Conservation (phyloP, 2,113 vertebrate genomes). For the Philantomba maxwellii region DNA sequence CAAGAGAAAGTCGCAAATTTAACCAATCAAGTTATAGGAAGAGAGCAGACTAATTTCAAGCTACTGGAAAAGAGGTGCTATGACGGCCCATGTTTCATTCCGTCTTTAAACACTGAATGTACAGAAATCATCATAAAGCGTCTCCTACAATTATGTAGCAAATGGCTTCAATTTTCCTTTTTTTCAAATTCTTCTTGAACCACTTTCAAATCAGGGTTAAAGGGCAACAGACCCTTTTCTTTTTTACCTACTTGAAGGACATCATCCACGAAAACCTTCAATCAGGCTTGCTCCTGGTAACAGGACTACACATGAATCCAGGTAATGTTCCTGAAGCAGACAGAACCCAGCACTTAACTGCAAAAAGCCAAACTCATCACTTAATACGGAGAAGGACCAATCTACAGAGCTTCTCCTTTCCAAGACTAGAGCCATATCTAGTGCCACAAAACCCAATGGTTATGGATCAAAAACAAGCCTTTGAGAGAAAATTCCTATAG, state of each 20-base stretch:
- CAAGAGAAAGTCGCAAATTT: neutral
- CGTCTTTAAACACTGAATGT: neutral
- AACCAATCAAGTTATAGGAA: neutral
- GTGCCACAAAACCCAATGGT: neutral
- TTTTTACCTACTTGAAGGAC: conserved; percentile 77
- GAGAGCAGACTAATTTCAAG: neutral
- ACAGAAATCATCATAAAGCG: neutral
- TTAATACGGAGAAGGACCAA: conserved; percentile 25
- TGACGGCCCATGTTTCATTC: neutral
- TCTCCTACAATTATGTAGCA: neutral
- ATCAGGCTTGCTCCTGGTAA: neutral
- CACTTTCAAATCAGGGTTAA: conserved; percentile 77
- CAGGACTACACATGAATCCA: conserved; percentile 21
- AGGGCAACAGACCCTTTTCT: conserved; percentile 77
- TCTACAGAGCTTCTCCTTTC: conserved; percentile 9
- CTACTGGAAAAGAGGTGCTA: neutral
- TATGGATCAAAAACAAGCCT: conserved; percentile 52
- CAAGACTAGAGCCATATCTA: neutral
- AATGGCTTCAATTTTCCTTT: conserved; percentile 74
- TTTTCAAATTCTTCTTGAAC: conserved; percentile 79
- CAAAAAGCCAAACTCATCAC: conserved; percentile 17
- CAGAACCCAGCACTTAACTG: conserved; percentile 10
- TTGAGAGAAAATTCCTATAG: conserved; percentile 42
- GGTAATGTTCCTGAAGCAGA: conserved; percentile 25
- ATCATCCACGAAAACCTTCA: neutral